Evolutionary conservation across 2,797 vertebrate genomes (phyloP), one percentile per base, ranked within the genome.

Genomic region (Halcyon badia): DNA sequence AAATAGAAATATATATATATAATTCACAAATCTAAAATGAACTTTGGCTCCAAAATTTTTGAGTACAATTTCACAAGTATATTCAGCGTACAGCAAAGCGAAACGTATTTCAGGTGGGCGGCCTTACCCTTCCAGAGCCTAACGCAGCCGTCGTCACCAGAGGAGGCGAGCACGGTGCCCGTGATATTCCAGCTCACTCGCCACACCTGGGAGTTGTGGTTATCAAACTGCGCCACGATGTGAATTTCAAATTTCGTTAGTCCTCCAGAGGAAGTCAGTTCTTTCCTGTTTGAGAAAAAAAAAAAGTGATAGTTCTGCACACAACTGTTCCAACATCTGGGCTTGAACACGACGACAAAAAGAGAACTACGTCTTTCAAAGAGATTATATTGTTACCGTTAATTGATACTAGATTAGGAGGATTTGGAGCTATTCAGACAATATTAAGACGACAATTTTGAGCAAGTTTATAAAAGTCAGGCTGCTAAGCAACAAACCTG

Each of bases 111-210:
- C 37, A 89, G 28, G 11, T 16, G 14, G 28, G 51, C 49, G 31
- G 49, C 42, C 93, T 97, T 96, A 99, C 99, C 99, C 98, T 99
- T 99, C 99, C 99, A 99, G 60, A 99, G 98, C 54, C 99, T 98
- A 73, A 99, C 99, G 39, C 99, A 99, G 90, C 99, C 99, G 62
- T 99, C 99, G 24, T 99, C 99, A 44, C 99, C 99, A 3, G 99
- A 99, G 31, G 99, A 99, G 39, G 99, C 99, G 94, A 99, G 97
- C 66, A 99, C 98, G 21, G 99, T 99, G 97, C 99, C 99, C 75
- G 99, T 99, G 97, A 99, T 99, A 97, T 99, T 99, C 99, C 99
- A 99, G 97, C 99, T 99, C 71, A 99, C 99, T 48, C 99, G 98
- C 99, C 99, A 99, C 90, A 99, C 99, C 96, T 99, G 99, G 37